These are phyloP conservation scores for Ailuropoda melanoleuca DNA, from an alignment of 2,113 vertebrate species.

Conservation along the genomic window DNA sequence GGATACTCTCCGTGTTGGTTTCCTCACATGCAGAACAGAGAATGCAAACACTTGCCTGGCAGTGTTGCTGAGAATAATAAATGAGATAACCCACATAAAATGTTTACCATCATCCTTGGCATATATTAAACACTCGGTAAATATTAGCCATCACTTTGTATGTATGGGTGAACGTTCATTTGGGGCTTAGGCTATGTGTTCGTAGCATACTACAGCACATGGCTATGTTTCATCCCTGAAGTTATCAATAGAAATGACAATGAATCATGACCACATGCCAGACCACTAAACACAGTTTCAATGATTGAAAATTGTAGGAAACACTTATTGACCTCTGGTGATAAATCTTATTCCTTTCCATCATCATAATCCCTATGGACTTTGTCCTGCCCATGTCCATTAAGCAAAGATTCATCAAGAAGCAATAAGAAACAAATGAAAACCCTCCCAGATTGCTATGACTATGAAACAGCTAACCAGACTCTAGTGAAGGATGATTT, in stretches of 20 bases:
- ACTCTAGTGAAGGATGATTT: background rate
- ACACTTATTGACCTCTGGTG: background rate
- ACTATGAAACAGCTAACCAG: background rate
- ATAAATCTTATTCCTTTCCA: background rate
- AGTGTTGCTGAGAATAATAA: background rate
- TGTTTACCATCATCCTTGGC: background rate
- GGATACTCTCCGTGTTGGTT: fast-evolving
- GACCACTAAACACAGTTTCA: background rate
- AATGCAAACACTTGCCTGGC: background rate
- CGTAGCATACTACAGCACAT: background rate
- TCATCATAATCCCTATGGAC: background rate
- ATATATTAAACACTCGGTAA: background rate
- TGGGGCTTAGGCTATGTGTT: background rate
- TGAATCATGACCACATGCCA: background rate
- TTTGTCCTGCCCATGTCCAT: background rate
- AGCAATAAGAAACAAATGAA: background rate
- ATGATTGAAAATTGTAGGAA: background rate
- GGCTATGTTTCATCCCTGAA: background rate
- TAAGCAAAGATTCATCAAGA: conserved; percentile 2
- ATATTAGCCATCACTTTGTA: background rate
- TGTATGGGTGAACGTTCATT: background rate
- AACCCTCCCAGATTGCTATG: background rate
- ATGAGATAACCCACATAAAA: background rate
- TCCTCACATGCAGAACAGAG: background rate
- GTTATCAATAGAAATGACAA: background rate